Evolutionary conservation across 2,113 vertebrate species (phyloP).

Genomic region (Spilogale gracilis): DNA sequence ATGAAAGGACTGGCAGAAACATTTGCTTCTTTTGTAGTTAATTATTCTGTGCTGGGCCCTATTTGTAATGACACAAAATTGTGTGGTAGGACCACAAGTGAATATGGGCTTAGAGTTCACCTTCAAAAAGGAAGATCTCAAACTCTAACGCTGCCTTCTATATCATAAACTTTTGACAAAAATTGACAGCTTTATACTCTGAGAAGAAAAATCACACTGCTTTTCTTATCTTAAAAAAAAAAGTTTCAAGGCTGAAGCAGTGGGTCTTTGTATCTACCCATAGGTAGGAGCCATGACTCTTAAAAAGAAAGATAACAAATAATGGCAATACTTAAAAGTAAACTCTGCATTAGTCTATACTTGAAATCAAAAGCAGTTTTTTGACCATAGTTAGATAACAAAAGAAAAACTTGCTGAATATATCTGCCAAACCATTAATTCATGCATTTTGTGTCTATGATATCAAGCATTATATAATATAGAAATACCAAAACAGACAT

Average conservation of each 20-base stretch:
- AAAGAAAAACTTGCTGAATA: neutral
- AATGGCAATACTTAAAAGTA: neutral
- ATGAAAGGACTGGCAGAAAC: conserved; percentile 1
- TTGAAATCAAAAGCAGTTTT: conserved; percentile 47
- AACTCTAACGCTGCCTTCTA: neutral
- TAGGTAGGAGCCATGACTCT: neutral
- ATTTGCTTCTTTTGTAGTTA: neutral
- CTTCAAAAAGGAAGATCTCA: neutral
- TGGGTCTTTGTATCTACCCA: neutral
- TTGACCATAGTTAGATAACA: neutral
- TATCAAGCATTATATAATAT: conserved; percentile 1
- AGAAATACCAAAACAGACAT: neutral
- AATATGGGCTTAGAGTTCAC: neutral
- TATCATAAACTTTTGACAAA: conserved; percentile 6
- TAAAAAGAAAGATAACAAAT: conserved; percentile 25
- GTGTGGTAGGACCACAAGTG: neutral
- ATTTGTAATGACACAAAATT: neutral
- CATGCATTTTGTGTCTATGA: conserved; percentile 14
- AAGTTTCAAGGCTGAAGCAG: neutral
- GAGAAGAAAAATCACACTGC: neutral
- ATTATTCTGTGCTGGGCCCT: neutral
- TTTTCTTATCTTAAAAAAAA: neutral
- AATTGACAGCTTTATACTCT: neutral
- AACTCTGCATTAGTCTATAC: neutral
- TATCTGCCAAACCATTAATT: conserved; percentile 26